These are phyloP conservation scores for Idaea biselata DNA, from an alignment of 2,888 invertebrate species.

Conservation along the genomic window DNA sequence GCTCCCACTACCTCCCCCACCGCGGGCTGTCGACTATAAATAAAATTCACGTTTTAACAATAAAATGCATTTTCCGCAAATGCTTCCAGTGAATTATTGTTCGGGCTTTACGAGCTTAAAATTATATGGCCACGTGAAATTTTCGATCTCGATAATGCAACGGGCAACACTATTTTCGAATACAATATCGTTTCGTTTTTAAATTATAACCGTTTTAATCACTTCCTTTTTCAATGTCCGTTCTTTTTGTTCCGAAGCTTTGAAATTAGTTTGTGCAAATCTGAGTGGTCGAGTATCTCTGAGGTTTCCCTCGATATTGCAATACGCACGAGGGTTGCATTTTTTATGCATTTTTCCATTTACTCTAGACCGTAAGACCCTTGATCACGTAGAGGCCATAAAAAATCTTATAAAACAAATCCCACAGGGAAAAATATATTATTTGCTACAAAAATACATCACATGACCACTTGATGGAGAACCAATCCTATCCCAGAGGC, in stretches of 20 bases:
- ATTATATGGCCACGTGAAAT: conserved; percentile 79
- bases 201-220: conserved; percentile 34
- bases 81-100: conserved; percentile 78
- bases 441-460: conserved; percentile 78
- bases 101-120: conserved; percentile 79
- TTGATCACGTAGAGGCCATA: conserved; percentile 69
- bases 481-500: conserved; percentile 76
- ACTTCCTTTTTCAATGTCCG: conserved; percentile 22
- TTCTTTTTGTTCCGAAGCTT: conserved; percentile 4
- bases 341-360: conserved; percentile 57
- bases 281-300: conserved; percentile 7
- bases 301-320: conserved; percentile 7
- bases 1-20: conserved; percentile 48
- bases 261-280: conserved; percentile 8
- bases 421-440: conserved; percentile 75
- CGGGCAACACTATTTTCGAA: conserved; percentile 66
- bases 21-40: conserved; percentile 77
- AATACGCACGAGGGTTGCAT: conserved; percentile 43
- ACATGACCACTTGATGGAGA: conserved; percentile 75
- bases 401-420: conserved; percentile 74
- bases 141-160: conserved; percentile 78
- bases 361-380: conserved; percentile 50
- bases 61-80: conserved; percentile 82
- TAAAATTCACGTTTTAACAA: conserved; percentile 82
- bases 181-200: conserved; percentile 30